phyloP scores from a whole-genome alignment of 2,888 invertebrate species.

The Carabus problematicus region DNA sequence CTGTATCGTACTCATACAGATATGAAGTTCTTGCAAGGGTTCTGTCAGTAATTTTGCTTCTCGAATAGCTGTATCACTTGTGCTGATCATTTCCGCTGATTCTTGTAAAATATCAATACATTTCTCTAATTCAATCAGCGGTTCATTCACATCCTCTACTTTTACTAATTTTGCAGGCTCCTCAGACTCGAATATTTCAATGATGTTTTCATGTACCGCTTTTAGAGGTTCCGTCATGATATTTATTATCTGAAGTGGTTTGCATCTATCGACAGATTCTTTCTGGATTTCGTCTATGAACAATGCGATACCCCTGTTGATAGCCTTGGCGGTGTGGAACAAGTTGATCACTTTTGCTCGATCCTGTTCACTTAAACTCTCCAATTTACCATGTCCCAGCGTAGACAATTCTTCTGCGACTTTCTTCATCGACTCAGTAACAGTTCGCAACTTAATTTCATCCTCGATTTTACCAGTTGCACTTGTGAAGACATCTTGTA shows the following conservation, averaged over 20 bases:
- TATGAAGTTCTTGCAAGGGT: constrained; percentile 29
- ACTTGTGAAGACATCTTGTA: constrained; percentile 22
- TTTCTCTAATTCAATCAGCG: constrained; percentile 20
- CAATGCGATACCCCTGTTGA: constrained; percentile 24
- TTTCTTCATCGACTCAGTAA: constrained; percentile 42
- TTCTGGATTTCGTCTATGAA: constrained; percentile 27
- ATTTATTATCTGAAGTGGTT: constrained; percentile 23
- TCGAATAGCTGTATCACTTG: constrained; percentile 44
- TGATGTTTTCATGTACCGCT: constrained; percentile 46
- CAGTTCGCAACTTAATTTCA: constrained; percentile 11
- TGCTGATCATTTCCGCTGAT: constrained; percentile 42
- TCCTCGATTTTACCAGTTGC: constrained; percentile 41
- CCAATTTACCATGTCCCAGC: constrained; percentile 33
- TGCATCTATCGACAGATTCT: constrained; percentile 32
- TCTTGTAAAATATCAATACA: constrained; percentile 27
- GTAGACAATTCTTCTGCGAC: constrained; percentile 44
- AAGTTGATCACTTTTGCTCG: constrained; percentile 29
- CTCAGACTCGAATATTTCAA: constrained; percentile 39
- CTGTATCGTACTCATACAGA: constrained; percentile 22
- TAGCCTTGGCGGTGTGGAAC: constrained; percentile 30
- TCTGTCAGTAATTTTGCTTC: constrained; percentile 25
- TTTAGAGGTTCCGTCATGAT: constrained; percentile 46
- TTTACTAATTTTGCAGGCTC: constrained; percentile 30
- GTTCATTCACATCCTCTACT: constrained; percentile 22
- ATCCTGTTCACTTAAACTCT: constrained; percentile 16